phyloP scores from a whole-genome alignment of 1,140 invertebrate species.

The Habropoda laboriosa region DNA sequence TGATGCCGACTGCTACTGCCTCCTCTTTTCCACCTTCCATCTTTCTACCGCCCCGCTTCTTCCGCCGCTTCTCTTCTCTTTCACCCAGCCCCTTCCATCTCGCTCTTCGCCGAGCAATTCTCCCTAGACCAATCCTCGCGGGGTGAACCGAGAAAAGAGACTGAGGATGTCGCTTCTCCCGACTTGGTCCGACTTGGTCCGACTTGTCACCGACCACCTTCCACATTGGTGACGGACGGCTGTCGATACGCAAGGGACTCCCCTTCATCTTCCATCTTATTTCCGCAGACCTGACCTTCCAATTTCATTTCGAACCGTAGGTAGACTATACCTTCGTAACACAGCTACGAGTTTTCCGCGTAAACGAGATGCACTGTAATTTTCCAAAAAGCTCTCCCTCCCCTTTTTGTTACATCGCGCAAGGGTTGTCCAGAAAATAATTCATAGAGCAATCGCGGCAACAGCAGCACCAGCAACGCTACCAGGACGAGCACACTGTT shows the following conservation, averaged over 20 bases:
- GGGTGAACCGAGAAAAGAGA: constrained; percentile 62
- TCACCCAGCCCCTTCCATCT: constrained; percentile 9
- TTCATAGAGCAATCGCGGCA: constrained; percentile 69
- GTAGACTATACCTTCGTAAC: no score
- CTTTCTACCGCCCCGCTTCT: constrained; percentile 43
- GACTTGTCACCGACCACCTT: constrained; percentile 60
- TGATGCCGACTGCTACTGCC: constrained; percentile 68
- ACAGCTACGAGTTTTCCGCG: constrained; percentile 58
- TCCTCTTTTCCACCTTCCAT: constrained; percentile 55
- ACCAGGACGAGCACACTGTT: constrained; percentile 73
- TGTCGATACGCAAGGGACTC: constrained; percentile 68
- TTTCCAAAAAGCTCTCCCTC: constrained; percentile 77
- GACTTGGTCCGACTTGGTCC: constrained; percentile 56
- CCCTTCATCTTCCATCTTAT: not conserved
- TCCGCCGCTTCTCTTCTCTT: constrained; percentile 29
- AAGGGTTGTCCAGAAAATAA: constrained; percentile 77
- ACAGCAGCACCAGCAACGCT: constrained; percentile 56
- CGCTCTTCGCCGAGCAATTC: constrained; percentile 45
- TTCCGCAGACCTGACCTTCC: no score
- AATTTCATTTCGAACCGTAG: not conserved
- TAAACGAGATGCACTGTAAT: constrained; percentile 73
- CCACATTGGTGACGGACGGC: constrained; percentile 74
- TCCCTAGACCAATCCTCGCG: constrained; percentile 65
- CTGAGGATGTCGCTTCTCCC: constrained; percentile 65
- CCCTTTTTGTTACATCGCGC: constrained; percentile 53